Base-by-base conservation (phyloP, 2,113 vertebrate genomes). In the Chrysochloris asiatica region DNA sequence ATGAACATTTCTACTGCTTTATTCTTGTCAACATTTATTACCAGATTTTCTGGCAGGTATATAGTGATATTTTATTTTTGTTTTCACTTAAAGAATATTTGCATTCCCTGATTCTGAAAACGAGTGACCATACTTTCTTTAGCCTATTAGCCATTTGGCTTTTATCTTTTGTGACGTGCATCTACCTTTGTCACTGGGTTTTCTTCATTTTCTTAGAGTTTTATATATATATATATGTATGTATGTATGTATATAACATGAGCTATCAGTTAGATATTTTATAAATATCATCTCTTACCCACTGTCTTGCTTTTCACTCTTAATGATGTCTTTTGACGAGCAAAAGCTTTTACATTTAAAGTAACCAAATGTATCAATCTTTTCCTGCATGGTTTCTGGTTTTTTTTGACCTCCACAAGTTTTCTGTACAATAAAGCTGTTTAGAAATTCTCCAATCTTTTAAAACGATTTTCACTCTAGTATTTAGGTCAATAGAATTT, bases 121-220 rank as follows among this genome's bases (percentile, higher is more conserved):
- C 85, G 54, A 48, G 24, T 82, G 38, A 72, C 19, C 0, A 19
- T 76, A 80, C 59, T 84, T 67, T 92, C 38, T 73, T 33, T 9
- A 50, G 43, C 71, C 77, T 82, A 50, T 47, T 79, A 78, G 72
- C 13, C 41, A 59, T 36, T 59, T 75, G 24, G 28, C 65, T 83
- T 83, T 67, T 79, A 73, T 75, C 47, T 86, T 86, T 72, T 65
- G 12, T 91, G 69, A 59, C 56, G 26, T 79, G 13, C 43, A 24
- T 63, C 36, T 24, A 38, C 28, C 72, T 83, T 84, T 33, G 12
- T 52, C 24, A 67, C 36, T 61, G 16, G 28, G 28, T 50, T 93
- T 84, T 79, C 71, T 75, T 24, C 4, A 72, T 65, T 84, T 90
- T 85, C 50, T 63, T 90, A 94, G 6, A 56, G 28, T 80, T 87